Evolutionary conservation across 2,113 vertebrate genomes (phyloP).

Genomic region (Cyprinus carpio): DNA sequence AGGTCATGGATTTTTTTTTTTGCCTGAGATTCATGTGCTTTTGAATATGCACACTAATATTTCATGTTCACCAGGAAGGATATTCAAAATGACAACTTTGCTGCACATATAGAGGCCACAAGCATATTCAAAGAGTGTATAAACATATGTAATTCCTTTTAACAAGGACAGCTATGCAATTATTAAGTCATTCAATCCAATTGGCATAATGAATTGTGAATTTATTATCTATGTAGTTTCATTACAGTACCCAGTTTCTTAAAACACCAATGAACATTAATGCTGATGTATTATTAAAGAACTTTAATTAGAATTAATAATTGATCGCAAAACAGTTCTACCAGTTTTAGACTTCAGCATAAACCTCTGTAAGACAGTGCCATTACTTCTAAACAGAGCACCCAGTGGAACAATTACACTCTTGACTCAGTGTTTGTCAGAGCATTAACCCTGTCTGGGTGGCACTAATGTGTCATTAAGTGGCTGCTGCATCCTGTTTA

Average conservation of each 20-base stretch:
- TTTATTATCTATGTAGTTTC: constrained; percentile 21
- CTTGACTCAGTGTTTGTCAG: constrained; percentile 52
- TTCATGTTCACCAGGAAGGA: not conserved
- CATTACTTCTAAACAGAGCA: constrained; percentile 24
- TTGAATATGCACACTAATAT: not conserved
- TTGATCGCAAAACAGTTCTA: not conserved
- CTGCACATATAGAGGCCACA: not conserved
- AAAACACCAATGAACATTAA: constrained; percentile 12
- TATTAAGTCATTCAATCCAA: constrained; percentile 7
- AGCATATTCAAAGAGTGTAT: not conserved
- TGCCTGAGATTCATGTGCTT: not conserved
- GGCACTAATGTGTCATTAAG: constrained; percentile 52
- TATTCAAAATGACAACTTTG: not conserved
- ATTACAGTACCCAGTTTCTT: not conserved
- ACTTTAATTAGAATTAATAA: constrained; percentile 18
- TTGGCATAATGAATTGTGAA: not conserved
- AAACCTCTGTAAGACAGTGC: constrained; percentile 8
- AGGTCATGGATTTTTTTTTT: not conserved
- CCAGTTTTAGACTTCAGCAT: not conserved
- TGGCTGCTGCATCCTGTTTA: constrained; percentile 52
- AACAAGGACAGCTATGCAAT: constrained; percentile 11
- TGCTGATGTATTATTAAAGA: constrained; percentile 24
- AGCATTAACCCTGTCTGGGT: constrained; percentile 42
- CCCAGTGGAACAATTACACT: constrained; percentile 39
- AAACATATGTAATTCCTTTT: not conserved